Evolutionary conservation across 2,113 vertebrate genomes (phyloP).

Genomic region (Nycticorax nycticorax): DNA sequence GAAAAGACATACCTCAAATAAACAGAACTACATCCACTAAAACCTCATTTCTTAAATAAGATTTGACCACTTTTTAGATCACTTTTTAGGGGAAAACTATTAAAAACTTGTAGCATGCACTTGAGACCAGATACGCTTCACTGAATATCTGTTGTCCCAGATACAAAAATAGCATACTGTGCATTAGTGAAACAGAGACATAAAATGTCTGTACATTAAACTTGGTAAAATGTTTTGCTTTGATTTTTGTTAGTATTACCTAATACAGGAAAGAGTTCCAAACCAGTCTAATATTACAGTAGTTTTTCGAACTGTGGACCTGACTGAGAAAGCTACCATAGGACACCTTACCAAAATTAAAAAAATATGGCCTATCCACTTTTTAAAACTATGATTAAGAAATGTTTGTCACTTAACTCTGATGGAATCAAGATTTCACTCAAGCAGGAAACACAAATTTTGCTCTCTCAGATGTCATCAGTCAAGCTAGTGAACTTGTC

Average conservation of each 20-base stretch:
- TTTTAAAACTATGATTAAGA: neutral
- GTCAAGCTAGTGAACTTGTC: neutral
- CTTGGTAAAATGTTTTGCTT: neutral
- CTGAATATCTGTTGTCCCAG: neutral
- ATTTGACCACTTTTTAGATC: neutral
- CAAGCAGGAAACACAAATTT: neutral
- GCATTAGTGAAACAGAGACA: neutral
- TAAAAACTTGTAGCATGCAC: neutral
- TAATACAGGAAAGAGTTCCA: neutral
- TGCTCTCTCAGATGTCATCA: neutral
- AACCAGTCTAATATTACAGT: neutral
- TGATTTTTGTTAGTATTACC: neutral
- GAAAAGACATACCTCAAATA: neutral
- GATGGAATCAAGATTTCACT: neutral
- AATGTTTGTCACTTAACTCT: neutral
- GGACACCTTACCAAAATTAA: neutral
- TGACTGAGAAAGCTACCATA: neutral
- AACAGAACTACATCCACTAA: neutral
- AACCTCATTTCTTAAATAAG: neutral
- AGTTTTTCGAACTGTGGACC: neutral
- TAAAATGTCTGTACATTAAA: neutral
- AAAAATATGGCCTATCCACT: neutral
- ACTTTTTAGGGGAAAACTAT: neutral
- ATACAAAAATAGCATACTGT: neutral
- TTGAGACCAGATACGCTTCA: neutral